phyloP scores from a whole-genome alignment of 2,113 vertebrate species.

The Grus americana region DNA sequence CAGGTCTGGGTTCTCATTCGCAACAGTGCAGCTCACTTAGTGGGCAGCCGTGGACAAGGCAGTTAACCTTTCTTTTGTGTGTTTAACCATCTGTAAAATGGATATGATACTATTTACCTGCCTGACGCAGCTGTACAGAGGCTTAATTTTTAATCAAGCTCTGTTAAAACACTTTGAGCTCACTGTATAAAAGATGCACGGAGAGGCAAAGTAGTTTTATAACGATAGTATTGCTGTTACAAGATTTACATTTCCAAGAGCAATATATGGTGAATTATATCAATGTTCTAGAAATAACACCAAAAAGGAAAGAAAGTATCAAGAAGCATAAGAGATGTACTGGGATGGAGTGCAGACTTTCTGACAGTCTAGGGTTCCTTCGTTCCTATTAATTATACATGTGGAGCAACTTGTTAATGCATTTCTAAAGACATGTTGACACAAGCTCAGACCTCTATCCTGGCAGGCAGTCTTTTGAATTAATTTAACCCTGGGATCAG shows the following conservation, averaged over 20 bases:
- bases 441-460: slow-evolving; percentile 1
- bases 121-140: not conserved
- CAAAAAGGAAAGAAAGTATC: not conserved
- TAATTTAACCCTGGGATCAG: not conserved
- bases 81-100: slow-evolving; percentile 54
- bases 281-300: not conserved
- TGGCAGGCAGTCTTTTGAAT: not conserved
- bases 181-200: not conserved
- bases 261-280: not conserved
- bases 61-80: slow-evolving; percentile 50
- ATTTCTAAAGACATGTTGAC: slow-evolving; percentile 42
- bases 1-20: not conserved
- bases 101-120: slow-evolving; percentile 35
- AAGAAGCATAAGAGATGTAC: not conserved
- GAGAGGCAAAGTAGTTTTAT: not conserved
- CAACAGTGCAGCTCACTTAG: not conserved
- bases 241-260: not conserved
- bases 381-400: slow-evolving; percentile 22
- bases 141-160: slow-evolving; percentile 64
- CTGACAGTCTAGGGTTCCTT: slow-evolving; percentile 45
- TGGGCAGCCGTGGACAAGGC: not conserved
- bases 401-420: slow-evolving; percentile 51
- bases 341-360: not conserved
- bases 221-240: not conserved
- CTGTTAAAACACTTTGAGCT: not conserved